These are phyloP conservation scores for Thymallus thymallus DNA, from an alignment of 2,113 vertebrate genomes.

Conservation along the genomic window DNA sequence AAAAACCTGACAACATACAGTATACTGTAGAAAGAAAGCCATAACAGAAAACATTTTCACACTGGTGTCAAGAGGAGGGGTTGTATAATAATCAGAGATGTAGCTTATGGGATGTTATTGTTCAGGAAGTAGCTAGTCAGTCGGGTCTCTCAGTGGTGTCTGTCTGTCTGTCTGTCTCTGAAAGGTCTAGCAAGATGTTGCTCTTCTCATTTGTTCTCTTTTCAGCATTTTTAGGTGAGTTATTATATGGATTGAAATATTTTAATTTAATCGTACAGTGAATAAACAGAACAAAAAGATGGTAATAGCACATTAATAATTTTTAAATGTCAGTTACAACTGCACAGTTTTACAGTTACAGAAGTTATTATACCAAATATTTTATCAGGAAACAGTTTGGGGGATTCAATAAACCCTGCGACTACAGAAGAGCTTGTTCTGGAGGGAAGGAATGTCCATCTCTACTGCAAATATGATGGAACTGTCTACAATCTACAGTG, in stretches of 20 bases:
- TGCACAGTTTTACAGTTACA: too few relatives aligned
- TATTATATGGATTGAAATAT: not conserved
- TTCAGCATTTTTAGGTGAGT: not conserved
- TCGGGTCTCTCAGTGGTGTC: too few relatives aligned
- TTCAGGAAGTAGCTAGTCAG: too few relatives aligned
- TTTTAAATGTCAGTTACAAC: not conserved
- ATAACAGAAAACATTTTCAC: too few relatives aligned
- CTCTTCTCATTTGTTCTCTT: not conserved
- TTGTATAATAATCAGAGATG: not conserved
- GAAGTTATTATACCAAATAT: not conserved
- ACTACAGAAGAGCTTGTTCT: not conserved
- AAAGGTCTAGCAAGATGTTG: not conserved
- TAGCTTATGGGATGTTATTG: too few relatives aligned
- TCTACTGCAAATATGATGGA: conserved; percentile 4
- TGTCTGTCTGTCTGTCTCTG: too few relatives aligned
- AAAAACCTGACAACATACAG: conserved; percentile 14
- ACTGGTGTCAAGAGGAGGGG: not conserved
- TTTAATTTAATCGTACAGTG: not conserved
- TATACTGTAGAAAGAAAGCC: too few relatives aligned
- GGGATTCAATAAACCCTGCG: not conserved
- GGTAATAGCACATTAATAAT: too few relatives aligned
- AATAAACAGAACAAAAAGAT: too few relatives aligned
- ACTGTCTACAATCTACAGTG: not conserved
- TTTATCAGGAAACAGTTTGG: not conserved
- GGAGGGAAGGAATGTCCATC: not conserved